Evolutionary conservation across 2,113 vertebrate genomes (phyloP), one percentile per base, ranked within the genome.

Genomic region (Aplodontia rufa): DNA sequence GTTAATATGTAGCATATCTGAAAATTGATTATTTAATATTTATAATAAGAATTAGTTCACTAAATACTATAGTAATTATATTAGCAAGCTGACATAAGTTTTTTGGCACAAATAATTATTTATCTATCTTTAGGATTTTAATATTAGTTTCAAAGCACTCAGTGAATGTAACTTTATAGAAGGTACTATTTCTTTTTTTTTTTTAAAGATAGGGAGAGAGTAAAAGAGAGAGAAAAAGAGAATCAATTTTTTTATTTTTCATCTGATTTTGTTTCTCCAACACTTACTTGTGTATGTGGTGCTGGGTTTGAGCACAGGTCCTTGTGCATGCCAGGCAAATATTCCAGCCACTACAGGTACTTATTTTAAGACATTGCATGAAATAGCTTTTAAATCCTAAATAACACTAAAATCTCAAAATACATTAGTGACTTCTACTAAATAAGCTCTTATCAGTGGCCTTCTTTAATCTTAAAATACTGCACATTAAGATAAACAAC

Each of bases 291-390:
- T n/a, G n/a, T n/a, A n/a, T n/a, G n/a, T n/a, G n/a, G n/a, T n/a
- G n/a, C n/a, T n/a, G n/a, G n/a, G n/a, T n/a, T n/a, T n/a, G n/a
- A n/a, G n/a, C n/a, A n/a, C n/a, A n/a, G n/a, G n/a, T n/a, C n/a
- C n/a, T n/a, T n/a, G n/a, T n/a, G n/a, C n/a, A n/a, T n/a, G n/a
- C n/a, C n/a, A n/a, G n/a, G n/a, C n/a, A n/a, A n/a, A n/a, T n/a
- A n/a, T n/a, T n/a, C n/a, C n/a, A n/a, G n/a, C n/a, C n/a, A n/a
- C n/a, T n/a, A n/a, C 86, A 98, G 93, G 81, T 84, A 75, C 24
- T 97, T 78, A 97, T 98, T 97, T 97, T 90, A 97, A 98, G 83
- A 95, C 72, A 96, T 97, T 97, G 93, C 24, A 92, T 89, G 96
- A 97, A 98, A 98, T 58, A 24, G 96, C 68, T 93, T 40, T 98